A percentile compares a stretch with the other conserved stretches of the same genome.
Evolutionary conservation across 2,113 vertebrate species (phyloP).

Genomic region (Equus quagga): DNA sequence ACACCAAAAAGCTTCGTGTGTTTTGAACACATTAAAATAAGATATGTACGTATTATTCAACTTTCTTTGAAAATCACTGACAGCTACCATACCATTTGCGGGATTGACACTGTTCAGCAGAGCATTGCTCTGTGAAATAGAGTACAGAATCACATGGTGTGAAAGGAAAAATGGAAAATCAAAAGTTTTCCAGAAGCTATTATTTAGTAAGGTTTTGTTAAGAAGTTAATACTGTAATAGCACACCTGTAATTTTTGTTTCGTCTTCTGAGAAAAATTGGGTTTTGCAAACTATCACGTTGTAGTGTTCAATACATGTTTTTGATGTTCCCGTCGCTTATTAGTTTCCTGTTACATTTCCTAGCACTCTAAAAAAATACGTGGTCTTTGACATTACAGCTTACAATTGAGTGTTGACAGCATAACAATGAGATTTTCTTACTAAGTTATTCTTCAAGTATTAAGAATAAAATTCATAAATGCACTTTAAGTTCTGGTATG

Average conservation of each 20-base stretch:
- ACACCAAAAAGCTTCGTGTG: slow-evolving; percentile 72
- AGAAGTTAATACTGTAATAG: slow-evolving; percentile 76
- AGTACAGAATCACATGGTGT: slow-evolving; percentile 80
- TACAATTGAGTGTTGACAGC: slow-evolving; percentile 9
- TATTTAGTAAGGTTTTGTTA: slow-evolving; percentile 78
- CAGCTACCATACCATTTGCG: slow-evolving; percentile 75
- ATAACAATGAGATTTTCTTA: slow-evolving; percentile 38
- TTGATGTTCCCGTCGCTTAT: background rate
- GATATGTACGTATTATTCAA: slow-evolving; percentile 77
- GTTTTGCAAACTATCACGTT: slow-evolving; percentile 69
- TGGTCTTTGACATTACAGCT: slow-evolving; percentile 34
- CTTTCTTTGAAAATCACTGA: slow-evolving; percentile 80
- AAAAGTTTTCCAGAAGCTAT: slow-evolving; percentile 82
- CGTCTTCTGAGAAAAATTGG: slow-evolving; percentile 47
- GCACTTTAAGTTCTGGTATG: background rate
- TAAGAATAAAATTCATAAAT: slow-evolving; percentile 38
- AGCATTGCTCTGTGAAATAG: slow-evolving; percentile 86
- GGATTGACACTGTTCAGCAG: slow-evolving; percentile 82
- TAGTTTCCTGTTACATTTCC: background rate
- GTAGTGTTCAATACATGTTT: background rate
- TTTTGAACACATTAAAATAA: slow-evolving; percentile 78
- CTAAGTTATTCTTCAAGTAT: background rate
- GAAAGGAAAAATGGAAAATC: slow-evolving; percentile 84
- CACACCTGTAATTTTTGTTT: slow-evolving; percentile 70
- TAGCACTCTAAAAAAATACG: background rate